These are phyloP conservation scores for Apotomis betuletana DNA, from an alignment of 2,888 invertebrate genomes.

Conservation along the genomic window DNA sequence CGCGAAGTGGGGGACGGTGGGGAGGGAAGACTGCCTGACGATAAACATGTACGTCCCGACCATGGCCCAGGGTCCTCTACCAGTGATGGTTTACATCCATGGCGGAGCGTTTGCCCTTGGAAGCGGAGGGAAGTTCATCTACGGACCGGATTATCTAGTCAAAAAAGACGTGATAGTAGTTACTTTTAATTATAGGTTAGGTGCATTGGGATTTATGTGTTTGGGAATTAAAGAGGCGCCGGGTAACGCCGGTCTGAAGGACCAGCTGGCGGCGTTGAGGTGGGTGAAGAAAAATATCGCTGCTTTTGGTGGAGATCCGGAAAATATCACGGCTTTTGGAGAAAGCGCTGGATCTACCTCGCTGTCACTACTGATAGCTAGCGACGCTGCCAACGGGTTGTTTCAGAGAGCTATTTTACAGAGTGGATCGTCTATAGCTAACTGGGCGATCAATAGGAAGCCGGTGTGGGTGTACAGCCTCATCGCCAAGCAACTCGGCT, in stretches of 20 bases:
- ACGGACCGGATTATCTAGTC: conserved; percentile 70
- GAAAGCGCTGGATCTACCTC: conserved; percentile 75
- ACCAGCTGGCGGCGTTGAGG: conserved; percentile 73
- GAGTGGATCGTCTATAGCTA: conserved; percentile 69
- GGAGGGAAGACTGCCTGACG: conserved; percentile 72
- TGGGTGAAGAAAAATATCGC: conserved; percentile 76
- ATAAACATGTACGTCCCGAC: conserved; percentile 71
- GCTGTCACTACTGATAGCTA: conserved; percentile 62
- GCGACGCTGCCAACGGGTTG: conserved; percentile 63
- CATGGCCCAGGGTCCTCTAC: conserved; percentile 53
- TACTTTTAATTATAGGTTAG: conserved; percentile 75
- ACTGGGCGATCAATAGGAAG: conserved; percentile 70
- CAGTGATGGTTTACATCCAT: conserved; percentile 76
- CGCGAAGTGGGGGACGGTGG: conserved; percentile 54
- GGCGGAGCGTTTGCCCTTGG: conserved; percentile 74
- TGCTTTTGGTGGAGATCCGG: conserved; percentile 74
- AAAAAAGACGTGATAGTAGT: conserved; percentile 70
- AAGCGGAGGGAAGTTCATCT: conserved; percentile 69
- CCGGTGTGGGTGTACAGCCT: conserved; percentile 68
- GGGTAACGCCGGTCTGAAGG: conserved; percentile 75
- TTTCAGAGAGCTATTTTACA: conserved; percentile 72
- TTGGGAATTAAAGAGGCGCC: conserved; percentile 73
- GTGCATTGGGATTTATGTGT: conserved; percentile 71
- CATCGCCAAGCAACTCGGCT: conserved; percentile 65
- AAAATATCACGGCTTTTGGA: conserved; percentile 75